These are phyloP conservation scores for Apodemus sylvaticus DNA, from an alignment of 2,113 vertebrate species.

Conservation along the genomic window DNA sequence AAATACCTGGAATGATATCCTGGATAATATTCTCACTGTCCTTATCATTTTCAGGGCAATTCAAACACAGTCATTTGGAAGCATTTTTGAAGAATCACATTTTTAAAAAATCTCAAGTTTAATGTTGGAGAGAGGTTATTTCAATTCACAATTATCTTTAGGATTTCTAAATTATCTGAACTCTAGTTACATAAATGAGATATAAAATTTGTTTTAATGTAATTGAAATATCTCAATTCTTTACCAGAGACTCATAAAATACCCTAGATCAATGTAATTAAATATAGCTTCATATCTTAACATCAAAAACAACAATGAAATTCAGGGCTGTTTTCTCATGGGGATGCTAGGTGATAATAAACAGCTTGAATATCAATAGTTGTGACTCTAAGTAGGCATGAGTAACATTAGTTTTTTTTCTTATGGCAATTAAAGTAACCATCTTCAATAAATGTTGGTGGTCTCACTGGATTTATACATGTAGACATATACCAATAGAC, in stretches of 20 bases:
- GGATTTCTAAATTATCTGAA: background rate
- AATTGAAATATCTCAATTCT: background rate
- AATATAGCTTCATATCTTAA: background rate
- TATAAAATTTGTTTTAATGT: background rate
- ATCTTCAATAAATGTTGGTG: background rate
- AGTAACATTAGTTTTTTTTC: background rate
- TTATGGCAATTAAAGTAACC: background rate
- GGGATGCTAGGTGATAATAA: background rate
- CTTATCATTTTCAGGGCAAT: background rate
- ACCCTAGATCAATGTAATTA: background rate
- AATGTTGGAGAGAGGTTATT: background rate
- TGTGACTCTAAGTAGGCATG: background rate
- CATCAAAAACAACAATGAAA: background rate
- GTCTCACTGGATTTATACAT: background rate
- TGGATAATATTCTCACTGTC: constrained; percentile 22
- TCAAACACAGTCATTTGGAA: constrained; percentile 28
- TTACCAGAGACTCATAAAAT: background rate
- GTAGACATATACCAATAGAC: background rate
- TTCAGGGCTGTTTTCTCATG: background rate
- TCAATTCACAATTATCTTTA: constrained; percentile 41
- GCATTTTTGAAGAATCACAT: background rate
- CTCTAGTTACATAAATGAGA: background rate
- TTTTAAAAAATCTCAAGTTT: background rate
- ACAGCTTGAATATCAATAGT: background rate
- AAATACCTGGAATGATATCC: constrained; percentile 26